These are phyloP conservation scores for Boulengeromyrus knoepffleri DNA, from an alignment of 2,113 vertebrate genomes.

Conservation along the genomic window DNA sequence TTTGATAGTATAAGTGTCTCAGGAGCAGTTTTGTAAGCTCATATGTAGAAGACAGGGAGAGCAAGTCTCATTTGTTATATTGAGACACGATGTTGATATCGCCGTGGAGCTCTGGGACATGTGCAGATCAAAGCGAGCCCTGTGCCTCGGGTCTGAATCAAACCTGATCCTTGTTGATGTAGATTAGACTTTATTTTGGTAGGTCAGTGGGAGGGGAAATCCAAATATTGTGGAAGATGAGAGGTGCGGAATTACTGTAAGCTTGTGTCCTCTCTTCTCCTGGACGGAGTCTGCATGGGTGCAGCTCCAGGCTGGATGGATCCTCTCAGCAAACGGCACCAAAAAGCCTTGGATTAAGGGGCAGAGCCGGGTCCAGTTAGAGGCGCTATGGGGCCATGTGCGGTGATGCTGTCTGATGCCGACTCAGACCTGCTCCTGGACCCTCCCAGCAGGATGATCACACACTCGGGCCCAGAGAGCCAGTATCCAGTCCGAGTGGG, in stretches of 20 bases:
- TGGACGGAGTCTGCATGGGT: neutral
- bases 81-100: neutral
- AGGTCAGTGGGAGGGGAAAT: constrained; percentile 54
- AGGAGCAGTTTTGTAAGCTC: neutral
- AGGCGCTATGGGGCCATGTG: neutral
- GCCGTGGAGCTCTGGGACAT: constrained; percentile 28
- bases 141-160: constrained; percentile 35
- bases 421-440: neutral
- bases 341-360: constrained; percentile 45
- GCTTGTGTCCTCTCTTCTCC: neutral
- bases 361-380: constrained; percentile 31
- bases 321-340: constrained; percentile 39
- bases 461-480: neutral
- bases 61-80: neutral
- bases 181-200: constrained; percentile 53
- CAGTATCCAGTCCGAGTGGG: neutral
- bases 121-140: constrained; percentile 50
- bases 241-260: neutral
- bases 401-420: neutral
- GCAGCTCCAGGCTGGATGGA: constrained; percentile 8
- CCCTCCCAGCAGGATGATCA: neutral
- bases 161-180: constrained; percentile 40
- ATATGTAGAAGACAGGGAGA: neutral
- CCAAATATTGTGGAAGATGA: constrained; percentile 54
- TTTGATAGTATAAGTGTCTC: neutral